phyloP scores from a whole-genome alignment of 2,888 invertebrate genomes.

The Ramazzottius varieornatus region DNA sequence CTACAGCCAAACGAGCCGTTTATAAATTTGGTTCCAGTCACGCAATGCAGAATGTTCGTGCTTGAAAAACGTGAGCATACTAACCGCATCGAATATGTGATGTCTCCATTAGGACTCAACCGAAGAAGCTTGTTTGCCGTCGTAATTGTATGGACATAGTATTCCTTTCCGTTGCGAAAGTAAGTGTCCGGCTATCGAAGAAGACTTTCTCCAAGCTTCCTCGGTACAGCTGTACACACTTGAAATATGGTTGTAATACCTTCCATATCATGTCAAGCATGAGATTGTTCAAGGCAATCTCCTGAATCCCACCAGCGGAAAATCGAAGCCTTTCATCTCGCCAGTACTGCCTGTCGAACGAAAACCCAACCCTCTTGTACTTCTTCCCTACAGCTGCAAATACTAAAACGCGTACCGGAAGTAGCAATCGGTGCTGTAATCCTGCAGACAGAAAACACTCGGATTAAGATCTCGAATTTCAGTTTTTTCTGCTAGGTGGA shows the following conservation, averaged over 20 bases:
- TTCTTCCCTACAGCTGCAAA: too few relatives aligned
- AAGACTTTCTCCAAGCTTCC: not conserved
- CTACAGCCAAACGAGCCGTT: not conserved
- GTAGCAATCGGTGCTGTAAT: not conserved
- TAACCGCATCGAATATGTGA: not conserved
- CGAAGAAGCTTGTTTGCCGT: conserved; percentile 1
- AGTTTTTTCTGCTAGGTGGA: too few relatives aligned
- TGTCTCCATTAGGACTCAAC: not conserved
- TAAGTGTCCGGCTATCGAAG: not conserved
- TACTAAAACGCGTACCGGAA: too few relatives aligned
- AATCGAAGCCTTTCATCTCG: not conserved
- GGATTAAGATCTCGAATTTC: too few relatives aligned
- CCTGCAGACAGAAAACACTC: not conserved
- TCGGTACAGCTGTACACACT: not conserved
- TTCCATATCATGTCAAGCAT: conserved; percentile 2
- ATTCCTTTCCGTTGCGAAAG: not conserved
- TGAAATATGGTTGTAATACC: not conserved
- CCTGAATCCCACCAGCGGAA: not conserved
- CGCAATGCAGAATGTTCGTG: not conserved
- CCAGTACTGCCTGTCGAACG: too few relatives aligned
- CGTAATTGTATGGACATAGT: not conserved
- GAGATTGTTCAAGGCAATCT: not conserved
- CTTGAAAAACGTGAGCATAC: not conserved
- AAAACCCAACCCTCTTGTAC: too few relatives aligned
- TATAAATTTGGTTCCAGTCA: too few relatives aligned